Evolutionary conservation across 1,140 invertebrate species (phyloP), one percentile per base, ranked within the genome.

Genomic region (Teleopsis dalmanni): DNA sequence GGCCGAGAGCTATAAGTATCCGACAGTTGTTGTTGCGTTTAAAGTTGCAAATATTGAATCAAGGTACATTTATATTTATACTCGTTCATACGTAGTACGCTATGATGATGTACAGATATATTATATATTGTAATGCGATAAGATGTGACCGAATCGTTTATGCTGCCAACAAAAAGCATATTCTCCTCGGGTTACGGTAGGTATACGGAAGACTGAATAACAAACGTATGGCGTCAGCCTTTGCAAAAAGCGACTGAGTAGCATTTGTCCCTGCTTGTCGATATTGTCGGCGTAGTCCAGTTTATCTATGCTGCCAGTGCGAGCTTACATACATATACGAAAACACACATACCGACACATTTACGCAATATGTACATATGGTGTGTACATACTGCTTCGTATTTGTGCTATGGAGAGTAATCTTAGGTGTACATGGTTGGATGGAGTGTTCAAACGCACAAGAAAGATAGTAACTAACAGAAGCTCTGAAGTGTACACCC

Each of bases 401-500:
- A 43, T 43, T 29, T 43, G 25, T 14, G 41, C 21, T 43, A 29
- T 27, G 41, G 16, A 21, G 31, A 43, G 16, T 23, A 25, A 14
- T 31, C 26, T 14, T 43, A 43, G 41, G 41, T 29, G 41, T 31
- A 43, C 41, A 43, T 27, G 41, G 31, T 19, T 16, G 25, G 16
- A 43, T 25, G 25, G 25, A 43, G 41, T 27, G 31, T 43, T 42
- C 26, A 29, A 25, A 19, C 9, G 27, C 41, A 18, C 35, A 46
- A 49, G 57, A 53, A 29, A 45, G 43, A 44, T 33, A 41, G 57
- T 59, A 58, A 57, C 63, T 58, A 64, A 58, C 63, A 66, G 64
- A 60, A 64, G 45, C 50, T 47, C 63, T 59, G 64, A 66, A 40
- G 46, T 60, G 57, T 66, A 66, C 65, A 62, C 66, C 66, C 62